Percentiles rank a stretch among this genome's conserved stretches.
Evolutionary conservation across 2,797 vertebrate species (phyloP).

Genomic region (Mormyrus proboscirostris): DNA sequence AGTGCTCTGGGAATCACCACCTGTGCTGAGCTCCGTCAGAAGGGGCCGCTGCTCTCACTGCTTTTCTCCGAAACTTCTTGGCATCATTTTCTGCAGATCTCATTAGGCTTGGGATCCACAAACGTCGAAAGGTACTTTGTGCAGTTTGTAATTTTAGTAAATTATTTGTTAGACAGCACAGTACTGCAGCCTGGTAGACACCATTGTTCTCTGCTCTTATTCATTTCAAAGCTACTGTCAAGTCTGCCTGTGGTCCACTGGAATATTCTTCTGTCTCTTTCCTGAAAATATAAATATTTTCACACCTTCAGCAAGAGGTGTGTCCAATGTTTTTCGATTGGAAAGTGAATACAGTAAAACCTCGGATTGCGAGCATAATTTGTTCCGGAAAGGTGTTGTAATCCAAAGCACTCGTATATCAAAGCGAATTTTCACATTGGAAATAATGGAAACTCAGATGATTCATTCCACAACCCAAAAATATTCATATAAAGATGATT

Average conservation of each 20-base stretch:
- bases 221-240: neutral
- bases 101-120: conserved; percentile 81
- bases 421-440: too few relatives aligned
- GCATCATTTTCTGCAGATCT: conserved; percentile 82
- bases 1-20: conserved; percentile 74
- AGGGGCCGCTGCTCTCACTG: conserved; percentile 82
- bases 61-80: conserved; percentile 85
- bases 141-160: neutral
- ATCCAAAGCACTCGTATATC: too few relatives aligned
- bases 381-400: too few relatives aligned
- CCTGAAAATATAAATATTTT: neutral
- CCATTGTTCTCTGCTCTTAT: neutral
- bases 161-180: neutral
- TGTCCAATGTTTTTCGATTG: neutral
- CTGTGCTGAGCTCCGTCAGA: conserved; percentile 80
- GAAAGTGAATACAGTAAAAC: neutral
- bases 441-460: too few relatives aligned
- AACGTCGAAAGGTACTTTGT: conserved; percentile 69
- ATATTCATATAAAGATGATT: too few relatives aligned
- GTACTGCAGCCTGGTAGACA: neutral
- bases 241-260: neutral
- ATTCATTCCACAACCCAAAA: too few relatives aligned
- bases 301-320: neutral
- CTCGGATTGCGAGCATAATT: too few relatives aligned
- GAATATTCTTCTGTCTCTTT: neutral